A percentile compares a stretch with the other conserved stretches of the same genome.
Conservation (phyloP, 2,888 invertebrate species). For the Elgonia sp. region DNA sequence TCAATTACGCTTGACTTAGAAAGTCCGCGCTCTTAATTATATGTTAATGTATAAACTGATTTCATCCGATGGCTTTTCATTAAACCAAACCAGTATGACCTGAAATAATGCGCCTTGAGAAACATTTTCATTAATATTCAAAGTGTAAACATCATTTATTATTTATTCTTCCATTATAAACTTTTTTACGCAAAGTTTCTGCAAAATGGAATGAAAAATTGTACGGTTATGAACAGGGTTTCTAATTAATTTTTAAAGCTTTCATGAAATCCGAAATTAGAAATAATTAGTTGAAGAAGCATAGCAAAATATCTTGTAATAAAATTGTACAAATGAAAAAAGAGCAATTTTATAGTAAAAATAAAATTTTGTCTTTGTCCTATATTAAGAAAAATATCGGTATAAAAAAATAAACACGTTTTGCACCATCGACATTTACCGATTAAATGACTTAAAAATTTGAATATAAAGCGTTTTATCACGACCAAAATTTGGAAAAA, state of each 20-base stretch:
- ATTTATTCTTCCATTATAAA: slow-evolving; percentile 47
- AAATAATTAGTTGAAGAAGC: no score
- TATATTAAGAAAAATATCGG: no score
- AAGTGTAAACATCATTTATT: slow-evolving; percentile 22
- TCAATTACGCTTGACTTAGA: slow-evolving; percentile 38
- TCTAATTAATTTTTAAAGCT: no score
- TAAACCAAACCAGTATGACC: slow-evolving; percentile 3
- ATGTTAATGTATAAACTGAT: slow-evolving; percentile 49
- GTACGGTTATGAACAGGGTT: no score
- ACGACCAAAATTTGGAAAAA: slow-evolving; percentile 45
- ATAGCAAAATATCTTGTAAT: background rate
- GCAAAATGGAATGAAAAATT: background rate
- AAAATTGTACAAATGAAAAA: no score
- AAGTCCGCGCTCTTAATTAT: slow-evolving; percentile 28
- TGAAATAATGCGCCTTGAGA: background rate
- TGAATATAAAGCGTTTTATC: slow-evolving; percentile 7
- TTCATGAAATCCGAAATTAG: no score
- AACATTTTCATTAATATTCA: slow-evolving; percentile 39
- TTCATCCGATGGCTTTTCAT: slow-evolving; percentile 35
- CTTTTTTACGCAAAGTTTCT: slow-evolving; percentile 14
- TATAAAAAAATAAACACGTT: background rate
- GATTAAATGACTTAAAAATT: background rate
- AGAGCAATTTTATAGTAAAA: no score
- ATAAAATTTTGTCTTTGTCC: no score
- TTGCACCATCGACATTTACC: background rate